Evolutionary conservation across 2,113 vertebrate species (phyloP), one percentile per base, ranked within the genome.

Genomic region (Potamarius usumacintae): DNA sequence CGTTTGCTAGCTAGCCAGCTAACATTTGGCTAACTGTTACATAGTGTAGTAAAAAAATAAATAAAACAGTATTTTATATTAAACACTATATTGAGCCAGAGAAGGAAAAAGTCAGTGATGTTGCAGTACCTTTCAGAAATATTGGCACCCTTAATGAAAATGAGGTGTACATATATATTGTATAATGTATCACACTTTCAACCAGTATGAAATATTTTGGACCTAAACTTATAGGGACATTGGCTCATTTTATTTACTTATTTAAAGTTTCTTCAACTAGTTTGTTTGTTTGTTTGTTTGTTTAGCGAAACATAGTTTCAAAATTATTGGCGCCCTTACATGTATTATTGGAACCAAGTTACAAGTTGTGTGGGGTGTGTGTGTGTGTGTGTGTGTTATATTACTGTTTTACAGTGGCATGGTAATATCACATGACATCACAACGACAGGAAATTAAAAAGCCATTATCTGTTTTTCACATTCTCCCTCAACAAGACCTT

Each of bases 371-470:
- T 71, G 62, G 20, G 8, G 50, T 48, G 11, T 17, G 3, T 71
- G 62, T 27, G 71, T 60, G 57, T 63, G 30, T 30, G 30, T 30
- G 30, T 30, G 57, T 79, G 42, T 42, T 42, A 42, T 42, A 42
- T 42, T 42, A 42, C 42, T 42, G 42, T 42, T 42, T 42, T 42
- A 42, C 42, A 42, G 3, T 42, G 42, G 42, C 42, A 42, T 42
- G 42, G 42, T 42, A 53, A 53, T 11, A 60, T 86, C 53, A 52
- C 81, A n/a, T n/a, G n/a, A 87, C 79, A 18, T 2, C 55, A 22
- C 86, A 48, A 53, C 42, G 77, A 77, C 86, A 86, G 87, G 89
- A 88, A 77, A 90, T 88, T 25, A 78, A 88, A 86, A 80, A 17
- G 12, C 52, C 48, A 30, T 82, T 90, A 90, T 90, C 89, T 80